Percentiles rank a stretch among this genome's conserved stretches.
phyloP scores from a whole-genome alignment of 2,797 vertebrate species.

The Scyliorhinus canicula region DNA sequence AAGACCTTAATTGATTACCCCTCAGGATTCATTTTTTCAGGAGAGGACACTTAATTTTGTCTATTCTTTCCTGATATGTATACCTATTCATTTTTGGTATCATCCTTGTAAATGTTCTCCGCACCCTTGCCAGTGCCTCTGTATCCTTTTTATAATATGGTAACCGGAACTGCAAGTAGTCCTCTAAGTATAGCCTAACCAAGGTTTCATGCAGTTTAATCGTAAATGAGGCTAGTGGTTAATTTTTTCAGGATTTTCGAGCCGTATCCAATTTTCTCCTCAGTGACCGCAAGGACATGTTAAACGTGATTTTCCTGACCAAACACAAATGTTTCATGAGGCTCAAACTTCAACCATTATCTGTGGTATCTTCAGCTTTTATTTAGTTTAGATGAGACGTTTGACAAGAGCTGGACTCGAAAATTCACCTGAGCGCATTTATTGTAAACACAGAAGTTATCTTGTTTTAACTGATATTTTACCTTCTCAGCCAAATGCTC shows the following conservation, averaged over 20 bases:
- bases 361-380: conserved; percentile 1
- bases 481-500: background rate
- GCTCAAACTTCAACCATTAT: background rate
- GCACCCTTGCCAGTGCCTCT: background rate
- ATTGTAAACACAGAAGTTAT: background rate
- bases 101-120: background rate
- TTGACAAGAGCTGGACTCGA: background rate
- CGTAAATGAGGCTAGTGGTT: background rate
- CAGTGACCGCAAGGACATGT: background rate
- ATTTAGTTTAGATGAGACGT: conserved; percentile 1
- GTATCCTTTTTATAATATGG: background rate
- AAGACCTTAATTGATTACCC: background rate
- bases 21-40: background rate
- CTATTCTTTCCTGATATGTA: background rate
- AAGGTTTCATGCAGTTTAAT: background rate
- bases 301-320: background rate
- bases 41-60: background rate
- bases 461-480: background rate
- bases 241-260: background rate
- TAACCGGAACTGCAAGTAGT: background rate
- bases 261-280: background rate
- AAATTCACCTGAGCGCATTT: background rate
- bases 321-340: background rate
- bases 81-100: background rate
- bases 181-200: background rate